Evolutionary conservation across 37 sponge, comb jelly and placozoan species (phyloP).

Genomic region (Chondrilla cf. caribensis): DNA sequence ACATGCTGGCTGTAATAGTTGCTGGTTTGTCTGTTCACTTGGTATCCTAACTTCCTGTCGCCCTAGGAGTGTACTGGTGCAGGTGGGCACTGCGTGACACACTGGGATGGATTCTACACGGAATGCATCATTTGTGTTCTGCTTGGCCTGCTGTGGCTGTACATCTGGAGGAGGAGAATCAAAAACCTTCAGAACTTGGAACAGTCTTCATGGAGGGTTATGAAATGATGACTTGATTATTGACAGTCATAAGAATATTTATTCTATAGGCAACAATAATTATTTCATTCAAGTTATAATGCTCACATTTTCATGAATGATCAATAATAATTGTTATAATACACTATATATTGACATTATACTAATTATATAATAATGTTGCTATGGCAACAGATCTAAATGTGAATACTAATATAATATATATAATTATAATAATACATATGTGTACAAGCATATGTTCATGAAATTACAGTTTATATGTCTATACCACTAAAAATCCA

Average conservation of each 20-base stretch:
- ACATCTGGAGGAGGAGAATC: slow-evolving; percentile 33
- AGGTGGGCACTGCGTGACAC: slow-evolving; percentile 84
- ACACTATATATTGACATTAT: too few relatives aligned
- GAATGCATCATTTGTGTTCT: slow-evolving; percentile 46
- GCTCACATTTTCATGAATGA: too few relatives aligned
- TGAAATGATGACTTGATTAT: too few relatives aligned
- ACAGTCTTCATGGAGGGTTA: slow-evolving; percentile 33
- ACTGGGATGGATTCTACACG: slow-evolving; percentile 91
- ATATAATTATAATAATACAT: too few relatives aligned
- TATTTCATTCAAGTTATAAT: too few relatives aligned
- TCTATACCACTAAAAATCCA: neutral
- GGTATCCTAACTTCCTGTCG: too few relatives aligned
- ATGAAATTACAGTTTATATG: neutral
- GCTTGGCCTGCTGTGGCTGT: slow-evolving; percentile 73
- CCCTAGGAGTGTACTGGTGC: slow-evolving; percentile 65
- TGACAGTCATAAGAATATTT: neutral
- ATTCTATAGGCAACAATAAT: neutral
- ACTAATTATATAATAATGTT: too few relatives aligned
- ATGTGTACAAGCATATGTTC: neutral
- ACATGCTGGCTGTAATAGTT: too few relatives aligned
- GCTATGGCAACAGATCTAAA: too few relatives aligned
- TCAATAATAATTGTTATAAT: too few relatives aligned
- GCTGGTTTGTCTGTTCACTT: too few relatives aligned
- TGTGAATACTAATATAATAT: too few relatives aligned
- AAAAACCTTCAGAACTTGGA: slow-evolving; percentile 33